Evolutionary conservation across 2,888 invertebrate genomes (phyloP).

Genomic region (Plagodis pulveraria): DNA sequence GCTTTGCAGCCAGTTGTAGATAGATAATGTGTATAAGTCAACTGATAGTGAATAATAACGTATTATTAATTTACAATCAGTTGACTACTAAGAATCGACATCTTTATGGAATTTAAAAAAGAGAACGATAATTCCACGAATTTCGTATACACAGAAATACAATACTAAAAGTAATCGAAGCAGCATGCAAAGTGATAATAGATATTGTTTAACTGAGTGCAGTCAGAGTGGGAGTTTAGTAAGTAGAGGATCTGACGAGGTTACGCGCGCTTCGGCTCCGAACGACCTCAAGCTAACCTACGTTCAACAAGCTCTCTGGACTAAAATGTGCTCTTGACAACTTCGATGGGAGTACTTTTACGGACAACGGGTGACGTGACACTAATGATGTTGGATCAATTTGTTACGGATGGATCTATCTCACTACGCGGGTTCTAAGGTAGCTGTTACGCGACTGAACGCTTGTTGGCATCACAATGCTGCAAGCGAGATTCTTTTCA

Average conservation of each 20-base stretch:
- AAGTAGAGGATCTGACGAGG: slow-evolving; percentile 68
- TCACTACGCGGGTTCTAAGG: slow-evolving; percentile 79
- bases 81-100: neutral
- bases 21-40: too few relatives aligned
- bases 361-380: slow-evolving; percentile 76
- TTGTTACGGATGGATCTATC: slow-evolving; percentile 78
- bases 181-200: slow-evolving; percentile 81
- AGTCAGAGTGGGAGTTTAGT: slow-evolving; percentile 66
- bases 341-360: slow-evolving; percentile 73
- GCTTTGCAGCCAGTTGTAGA: too few relatives aligned
- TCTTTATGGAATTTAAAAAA: slow-evolving; percentile 8
- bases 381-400: slow-evolving; percentile 79
- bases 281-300: slow-evolving; percentile 80
- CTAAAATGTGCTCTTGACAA: slow-evolving; percentile 78
- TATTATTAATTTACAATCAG: neutral
- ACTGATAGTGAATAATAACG: too few relatives aligned
- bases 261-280: slow-evolving; percentile 71
- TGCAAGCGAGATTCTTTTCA: slow-evolving; percentile 61
- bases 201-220: slow-evolving; percentile 74
- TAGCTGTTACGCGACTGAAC: slow-evolving; percentile 82
- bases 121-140: slow-evolving; percentile 46
- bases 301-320: slow-evolving; percentile 79
- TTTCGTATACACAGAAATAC: slow-evolving; percentile 57
- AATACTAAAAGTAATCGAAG: slow-evolving; percentile 73
- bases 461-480: slow-evolving; percentile 76